Evolutionary conservation across 53 echinoderm and acorn worm species (phyloP).

Genomic region (Paelopatides confundens): DNA sequence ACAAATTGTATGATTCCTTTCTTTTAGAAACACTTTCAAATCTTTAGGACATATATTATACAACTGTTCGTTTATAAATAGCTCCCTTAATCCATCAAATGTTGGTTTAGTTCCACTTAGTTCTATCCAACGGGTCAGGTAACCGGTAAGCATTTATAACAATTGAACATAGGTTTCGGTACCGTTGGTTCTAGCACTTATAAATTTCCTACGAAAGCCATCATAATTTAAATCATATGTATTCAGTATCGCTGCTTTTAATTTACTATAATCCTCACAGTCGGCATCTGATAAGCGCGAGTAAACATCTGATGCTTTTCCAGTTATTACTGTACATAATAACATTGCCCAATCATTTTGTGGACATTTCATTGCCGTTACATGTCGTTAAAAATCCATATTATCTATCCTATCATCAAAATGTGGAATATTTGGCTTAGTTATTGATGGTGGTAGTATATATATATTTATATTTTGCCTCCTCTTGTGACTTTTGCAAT

Average conservation of each 20-base stretch:
- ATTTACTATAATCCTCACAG: conserved; percentile 39
- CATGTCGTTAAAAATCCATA: too few relatives aligned
- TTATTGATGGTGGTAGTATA: too few relatives aligned
- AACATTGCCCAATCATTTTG: conserved; percentile 64
- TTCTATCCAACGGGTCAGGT: neutral
- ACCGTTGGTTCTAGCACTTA: too few relatives aligned
- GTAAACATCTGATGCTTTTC: conserved; percentile 66
- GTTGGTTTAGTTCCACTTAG: neutral
- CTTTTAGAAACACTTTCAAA: neutral
- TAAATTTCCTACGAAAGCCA: conserved; percentile 67
- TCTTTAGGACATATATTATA: neutral
- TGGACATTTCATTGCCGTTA: too few relatives aligned
- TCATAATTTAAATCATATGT: conserved; percentile 64
- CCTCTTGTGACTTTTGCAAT: neutral
- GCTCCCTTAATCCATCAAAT: neutral
- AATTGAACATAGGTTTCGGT: too few relatives aligned
- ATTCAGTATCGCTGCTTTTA: conserved; percentile 38
- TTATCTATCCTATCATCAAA: too few relatives aligned
- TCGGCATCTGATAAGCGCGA: conserved; percentile 62
- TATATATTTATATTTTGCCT: too few relatives aligned
- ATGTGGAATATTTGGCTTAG: too few relatives aligned
- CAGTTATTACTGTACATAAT: conserved; percentile 63
- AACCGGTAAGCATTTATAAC: neutral
- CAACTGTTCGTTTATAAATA: neutral
- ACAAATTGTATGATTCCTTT: neutral